Evolutionary conservation across 1,140 invertebrate species (phyloP), one percentile per base, ranked within the genome.

Genomic region (Tetramorium alpestre): DNA sequence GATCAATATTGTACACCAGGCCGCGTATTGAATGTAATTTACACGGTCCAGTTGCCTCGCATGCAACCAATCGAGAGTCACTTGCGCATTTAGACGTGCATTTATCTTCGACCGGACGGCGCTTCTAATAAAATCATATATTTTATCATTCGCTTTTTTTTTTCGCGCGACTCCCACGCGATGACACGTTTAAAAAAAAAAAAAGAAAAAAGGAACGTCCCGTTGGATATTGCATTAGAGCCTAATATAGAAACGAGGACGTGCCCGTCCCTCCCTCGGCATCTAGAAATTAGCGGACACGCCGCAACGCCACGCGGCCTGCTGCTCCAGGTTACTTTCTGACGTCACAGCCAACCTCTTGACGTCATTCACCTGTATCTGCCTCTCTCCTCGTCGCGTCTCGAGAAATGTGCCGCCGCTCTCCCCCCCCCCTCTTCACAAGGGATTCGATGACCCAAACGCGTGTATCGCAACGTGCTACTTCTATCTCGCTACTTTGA

Each of bases 331-430:
- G 89, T 88, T 88, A 88, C 58, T 73, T 89, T 90, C 87, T 93
- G 92, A 93, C 93, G 93, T 93, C 93, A 93, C 84, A 58, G 62
- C 72, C 76, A 88, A 86, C 85, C 82, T 85, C 87, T 88, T 92
- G 91, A 93, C 92, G 92, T 93, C 93, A 93, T 91, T 91, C 87
- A 93, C 86, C 91, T 92, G 91, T 88, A 62, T 60, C 78, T 64
- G n/a, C 86, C 78, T 80, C 70, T 86, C 84, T 62, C 47, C 69
- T 64, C 38, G 58, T 77, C 77, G 82, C 82, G 73, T 88, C 87
- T 78, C 58, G 77, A 69, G 65, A 69, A 22, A 25, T 77, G 22
- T 41, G 16, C 54, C 25, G n/a, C 33, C 18, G 0, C 33, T 22
- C 54, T 58, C 18, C 44, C 41, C 51, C 49, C 0, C 47, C 18